Conservation (phyloP, 1,140 invertebrate species). For the Sinonovacula constricta region DNA sequence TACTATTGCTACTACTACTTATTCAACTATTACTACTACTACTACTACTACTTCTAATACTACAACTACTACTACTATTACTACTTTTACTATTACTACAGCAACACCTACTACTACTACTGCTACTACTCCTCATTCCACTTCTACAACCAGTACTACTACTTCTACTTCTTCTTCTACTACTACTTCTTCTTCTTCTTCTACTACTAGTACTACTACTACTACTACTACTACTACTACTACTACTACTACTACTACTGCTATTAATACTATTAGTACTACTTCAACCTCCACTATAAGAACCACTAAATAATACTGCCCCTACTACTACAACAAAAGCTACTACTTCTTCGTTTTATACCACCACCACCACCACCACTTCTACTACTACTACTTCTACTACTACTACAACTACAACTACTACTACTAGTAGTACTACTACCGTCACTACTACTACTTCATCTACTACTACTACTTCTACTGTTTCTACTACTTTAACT, state of each 20-base stretch:
- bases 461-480: neutral
- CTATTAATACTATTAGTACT: neutral
- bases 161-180: slow-evolving; percentile 8
- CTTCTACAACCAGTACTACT: neutral
- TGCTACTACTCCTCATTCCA: too few relatives aligned
- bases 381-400: neutral
- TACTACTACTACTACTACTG: neutral
- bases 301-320: too few relatives aligned
- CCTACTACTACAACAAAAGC: neutral
- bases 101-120: too few relatives aligned
- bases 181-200: slow-evolving; percentile 12
- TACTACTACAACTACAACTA: neutral
- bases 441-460: neutral
- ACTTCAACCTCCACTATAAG: too few relatives aligned
- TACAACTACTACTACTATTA: neutral
- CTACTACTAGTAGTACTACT: neutral
- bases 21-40: too few relatives aligned
- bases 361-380: neutral
- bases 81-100: neutral
- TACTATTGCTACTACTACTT: slow-evolving; percentile 1
- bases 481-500: neutral
- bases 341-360: neutral
- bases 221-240: neutral
- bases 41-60: too few relatives aligned
- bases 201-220: slow-evolving; percentile 4